Conservation (phyloP, 2,113 vertebrate genomes). For the Ceuthmochares aereus region DNA sequence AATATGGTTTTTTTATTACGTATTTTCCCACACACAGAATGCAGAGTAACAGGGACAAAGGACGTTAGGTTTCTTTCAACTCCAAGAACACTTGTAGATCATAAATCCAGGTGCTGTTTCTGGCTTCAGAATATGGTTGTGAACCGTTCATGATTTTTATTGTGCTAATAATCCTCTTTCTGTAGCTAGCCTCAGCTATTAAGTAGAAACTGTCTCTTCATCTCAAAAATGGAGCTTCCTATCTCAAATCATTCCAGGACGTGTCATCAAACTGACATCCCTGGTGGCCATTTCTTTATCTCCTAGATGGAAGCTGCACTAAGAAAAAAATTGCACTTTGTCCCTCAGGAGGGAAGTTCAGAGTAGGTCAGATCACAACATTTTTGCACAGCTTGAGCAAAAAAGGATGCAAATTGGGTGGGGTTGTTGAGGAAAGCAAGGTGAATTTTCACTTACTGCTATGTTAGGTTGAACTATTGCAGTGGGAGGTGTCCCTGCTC, state of each 20-base stretch:
- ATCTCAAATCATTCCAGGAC: neutral
- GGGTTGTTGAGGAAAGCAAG: neutral
- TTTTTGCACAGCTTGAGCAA: neutral
- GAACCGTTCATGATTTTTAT: neutral
- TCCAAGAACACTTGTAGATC: neutral
- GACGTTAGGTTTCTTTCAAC: neutral
- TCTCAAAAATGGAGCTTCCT: neutral
- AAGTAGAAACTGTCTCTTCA: neutral
- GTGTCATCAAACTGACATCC: neutral
- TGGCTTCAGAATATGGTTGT: neutral
- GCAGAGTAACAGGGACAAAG: neutral
- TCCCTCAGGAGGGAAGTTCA: neutral
- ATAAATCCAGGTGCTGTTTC: neutral
- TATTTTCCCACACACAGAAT: neutral
- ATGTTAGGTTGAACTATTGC: too few relatives aligned
- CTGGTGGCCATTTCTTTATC: neutral
- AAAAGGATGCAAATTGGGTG: neutral
- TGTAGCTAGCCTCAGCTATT: neutral
- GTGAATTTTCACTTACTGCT: neutral
- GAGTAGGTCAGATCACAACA: neutral
- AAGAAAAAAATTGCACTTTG: neutral
- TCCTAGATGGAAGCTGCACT: neutral
- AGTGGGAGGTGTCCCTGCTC: too few relatives aligned
- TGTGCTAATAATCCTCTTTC: slow-evolving; percentile 15
- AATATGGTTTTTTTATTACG: accelerated